Evolutionary conservation across 2,113 vertebrate species (phyloP), one percentile per base, ranked within the genome.

Genomic region (Arizona elegans): DNA sequence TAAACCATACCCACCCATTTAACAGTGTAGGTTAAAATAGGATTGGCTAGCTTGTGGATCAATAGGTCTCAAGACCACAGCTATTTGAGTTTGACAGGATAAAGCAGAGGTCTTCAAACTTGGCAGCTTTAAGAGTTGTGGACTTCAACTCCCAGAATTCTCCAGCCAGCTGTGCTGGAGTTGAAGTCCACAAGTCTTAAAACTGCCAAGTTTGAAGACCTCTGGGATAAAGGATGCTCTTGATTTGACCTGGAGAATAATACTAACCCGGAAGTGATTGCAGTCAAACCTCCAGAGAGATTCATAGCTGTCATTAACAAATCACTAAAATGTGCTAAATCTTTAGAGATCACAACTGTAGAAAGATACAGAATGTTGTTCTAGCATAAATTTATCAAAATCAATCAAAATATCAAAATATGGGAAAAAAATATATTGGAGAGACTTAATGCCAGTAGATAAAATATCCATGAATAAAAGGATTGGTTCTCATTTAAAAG

Each of bases 381-480:
- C 38, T 54, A 13, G 11, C 21, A 26, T 23, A 38, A 21, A 24
- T 87, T 54, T 87, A 88, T 43, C 2, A 43, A 43, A 43, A 43
- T 43, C 38, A 43, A 43, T 43, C 38, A 43, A 43, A 43, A 43
- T 43, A 43, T 43, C 38, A 43, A 43, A 43, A 43, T 43, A 43
- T 43, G 38, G 38, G 38, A 2, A 1, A 43, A 43, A 43, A 43
- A 38, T 52, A 55, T n/a, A 91, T 81, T 0, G 70, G 24, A 13
- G n/a, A 90, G 29, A 93, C 53, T 62, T 58, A 91, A 52, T 88
- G 55, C 9, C 91, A 53, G 3, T 55, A 47, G 93, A 95, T 95
- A 94, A 29, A 86, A 92, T 55, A 43, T 75, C 91, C n/a, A 93
- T 52, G n/a, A 33, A 93, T 91, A 85, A 94, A 96, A 95, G 81